A percentile compares a stretch with the other conserved stretches of the same genome.
Conservation (phyloP, 37 sponge, comb jelly and placozoan genomes). For the Haliclona indistincta region DNA sequence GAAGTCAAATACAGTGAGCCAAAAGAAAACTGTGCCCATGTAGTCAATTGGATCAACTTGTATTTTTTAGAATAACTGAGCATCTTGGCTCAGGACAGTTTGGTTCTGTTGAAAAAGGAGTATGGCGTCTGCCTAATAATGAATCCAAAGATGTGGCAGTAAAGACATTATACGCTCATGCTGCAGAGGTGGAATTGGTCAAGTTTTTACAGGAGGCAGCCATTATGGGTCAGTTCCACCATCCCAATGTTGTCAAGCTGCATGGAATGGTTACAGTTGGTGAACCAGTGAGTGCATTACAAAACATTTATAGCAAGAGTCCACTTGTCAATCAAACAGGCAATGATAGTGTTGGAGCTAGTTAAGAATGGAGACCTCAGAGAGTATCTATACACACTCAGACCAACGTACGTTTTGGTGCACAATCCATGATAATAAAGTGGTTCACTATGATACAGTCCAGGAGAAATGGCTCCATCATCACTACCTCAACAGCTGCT, state of each 20-base stretch:
- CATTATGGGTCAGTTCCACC: slow-evolving; percentile 76
- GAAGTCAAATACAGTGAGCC: slow-evolving; percentile 20
- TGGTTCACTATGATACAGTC: no score
- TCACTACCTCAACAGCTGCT: slow-evolving; percentile 4
- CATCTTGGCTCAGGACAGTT: slow-evolving; percentile 70
- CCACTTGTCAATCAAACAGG: no score
- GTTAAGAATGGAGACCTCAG: slow-evolving; percentile 48
- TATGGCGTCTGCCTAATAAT: slow-evolving; percentile 19
- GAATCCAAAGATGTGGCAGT: slow-evolving; percentile 46
- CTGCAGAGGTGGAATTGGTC: slow-evolving; percentile 25
- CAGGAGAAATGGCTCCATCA: slow-evolving; percentile 7
- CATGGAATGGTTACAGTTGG: slow-evolving; percentile 56
- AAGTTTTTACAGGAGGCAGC: slow-evolving; percentile 74
- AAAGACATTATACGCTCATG: slow-evolving; percentile 35
- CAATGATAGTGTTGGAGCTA: slow-evolving; percentile 60
- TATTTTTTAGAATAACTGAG: slow-evolving; percentile 1
- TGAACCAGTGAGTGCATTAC: slow-evolving; percentile 47
- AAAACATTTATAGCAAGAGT: no score
- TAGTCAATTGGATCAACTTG: no score
- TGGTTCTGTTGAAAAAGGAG: slow-evolving; percentile 54
- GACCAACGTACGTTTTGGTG: slow-evolving; percentile 8
- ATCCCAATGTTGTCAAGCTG: slow-evolving; percentile 66
- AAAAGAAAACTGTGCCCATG: no score
- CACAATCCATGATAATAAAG: background rate
- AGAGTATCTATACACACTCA: slow-evolving; percentile 23